These are phyloP conservation scores for Rhorus exstirpatorius DNA, from an alignment of 2,888 invertebrate genomes.

Conservation along the genomic window DNA sequence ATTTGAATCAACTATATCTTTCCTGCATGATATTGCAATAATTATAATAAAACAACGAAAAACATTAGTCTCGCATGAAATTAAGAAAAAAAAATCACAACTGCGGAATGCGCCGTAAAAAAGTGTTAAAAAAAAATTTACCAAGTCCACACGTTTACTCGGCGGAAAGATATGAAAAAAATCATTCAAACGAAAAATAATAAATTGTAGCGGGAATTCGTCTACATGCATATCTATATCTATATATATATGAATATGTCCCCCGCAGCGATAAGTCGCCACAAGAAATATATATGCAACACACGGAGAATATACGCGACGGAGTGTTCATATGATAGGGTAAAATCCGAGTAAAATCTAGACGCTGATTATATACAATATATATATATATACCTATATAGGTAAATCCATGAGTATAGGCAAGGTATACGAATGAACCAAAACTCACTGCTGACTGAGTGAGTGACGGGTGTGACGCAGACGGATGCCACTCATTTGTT, in stretches of 20 bases:
- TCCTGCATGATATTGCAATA: too few species aligned
- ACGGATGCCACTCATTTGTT: constrained; percentile 86
- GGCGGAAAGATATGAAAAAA: background rate
- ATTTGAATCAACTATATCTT: too few species aligned
- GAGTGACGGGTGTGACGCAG: constrained; percentile 85
- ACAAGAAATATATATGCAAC: constrained; percentile 12
- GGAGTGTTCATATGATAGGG: constrained; percentile 35
- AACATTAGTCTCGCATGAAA: too few species aligned
- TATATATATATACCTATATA: too few species aligned
- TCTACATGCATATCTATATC: background rate
- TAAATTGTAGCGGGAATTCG: constrained; percentile 36
- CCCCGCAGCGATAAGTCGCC: constrained; percentile 70
- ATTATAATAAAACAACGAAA: too few species aligned
- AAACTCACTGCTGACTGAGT: constrained; percentile 73
- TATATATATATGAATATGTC: constrained; percentile 9
- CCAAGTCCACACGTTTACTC: constrained; percentile 10
- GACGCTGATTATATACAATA: background rate
- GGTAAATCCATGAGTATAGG: too few species aligned
- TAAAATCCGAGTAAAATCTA: constrained; percentile 14
- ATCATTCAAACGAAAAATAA: constrained; percentile 9
- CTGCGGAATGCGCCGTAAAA: too few species aligned
- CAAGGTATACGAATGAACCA: constrained; percentile 4
- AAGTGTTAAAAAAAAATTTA: background rate
- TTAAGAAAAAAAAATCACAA: too few species aligned
- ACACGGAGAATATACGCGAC: constrained; percentile 27